A percentile compares a stretch with the other conserved stretches of the same genome.
Conservation (phyloP, 2,888 invertebrate genomes). For the Chymomyza procnemis region DNA sequence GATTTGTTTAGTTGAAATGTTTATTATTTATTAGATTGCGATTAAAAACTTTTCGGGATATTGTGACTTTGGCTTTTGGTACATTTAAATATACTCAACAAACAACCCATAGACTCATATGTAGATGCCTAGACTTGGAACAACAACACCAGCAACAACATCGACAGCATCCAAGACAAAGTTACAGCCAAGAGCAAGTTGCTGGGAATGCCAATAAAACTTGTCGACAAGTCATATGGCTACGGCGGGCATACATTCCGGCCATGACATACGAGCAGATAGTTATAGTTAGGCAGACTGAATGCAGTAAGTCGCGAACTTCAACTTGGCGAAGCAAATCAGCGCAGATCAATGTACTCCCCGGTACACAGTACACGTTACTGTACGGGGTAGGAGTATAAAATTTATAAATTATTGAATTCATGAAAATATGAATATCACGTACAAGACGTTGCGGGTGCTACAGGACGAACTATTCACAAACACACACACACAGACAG, state of each 20-base stretch:
- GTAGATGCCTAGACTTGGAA: neutral
- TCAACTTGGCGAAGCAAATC: slow-evolving; percentile 24
- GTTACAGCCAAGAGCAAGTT: slow-evolving; percentile 8
- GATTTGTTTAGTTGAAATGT: too few relatives aligned
- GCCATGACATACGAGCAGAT: neutral
- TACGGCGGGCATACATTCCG: neutral
- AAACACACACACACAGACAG: slow-evolving; percentile 20
- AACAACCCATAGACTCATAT: too few relatives aligned
- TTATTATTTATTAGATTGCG: too few relatives aligned
- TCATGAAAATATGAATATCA: slow-evolving; percentile 71
- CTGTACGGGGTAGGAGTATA: slow-evolving; percentile 41
- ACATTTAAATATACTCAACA: too few relatives aligned
- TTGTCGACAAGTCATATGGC: slow-evolving; percentile 38
- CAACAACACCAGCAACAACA: too few relatives aligned
- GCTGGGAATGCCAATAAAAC: slow-evolving; percentile 59
- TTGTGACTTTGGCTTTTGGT: too few relatives aligned
- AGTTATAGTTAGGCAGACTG: too few relatives aligned
- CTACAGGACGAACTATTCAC: slow-evolving; percentile 44
- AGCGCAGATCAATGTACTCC: slow-evolving; percentile 55
- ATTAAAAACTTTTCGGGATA: too few relatives aligned
- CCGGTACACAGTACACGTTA: slow-evolving; percentile 18
- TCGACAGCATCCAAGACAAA: too few relatives aligned
- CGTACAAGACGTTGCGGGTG: slow-evolving; percentile 49
- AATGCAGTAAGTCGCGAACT: neutral
- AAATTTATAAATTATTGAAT: slow-evolving; percentile 72